Percentiles rank a stretch among this genome's conserved stretches.
phyloP scores from a whole-genome alignment of 2,797 vertebrate species.

The Mus spretus region DNA sequence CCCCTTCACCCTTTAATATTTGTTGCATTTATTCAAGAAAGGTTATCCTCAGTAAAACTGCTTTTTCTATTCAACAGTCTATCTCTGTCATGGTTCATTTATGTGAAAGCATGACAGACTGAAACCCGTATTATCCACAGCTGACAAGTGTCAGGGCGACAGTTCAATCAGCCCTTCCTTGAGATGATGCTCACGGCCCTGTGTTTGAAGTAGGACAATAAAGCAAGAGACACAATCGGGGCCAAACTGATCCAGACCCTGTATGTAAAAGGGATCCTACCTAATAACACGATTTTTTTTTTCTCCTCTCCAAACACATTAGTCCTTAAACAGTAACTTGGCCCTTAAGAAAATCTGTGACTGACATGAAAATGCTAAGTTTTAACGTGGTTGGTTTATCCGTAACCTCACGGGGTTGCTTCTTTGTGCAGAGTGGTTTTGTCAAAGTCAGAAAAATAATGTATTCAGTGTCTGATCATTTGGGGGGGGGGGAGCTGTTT shows the following conservation, averaged over 20 bases:
- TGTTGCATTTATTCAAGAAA: slow-evolving; percentile 85
- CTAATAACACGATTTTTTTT: slow-evolving; percentile 82
- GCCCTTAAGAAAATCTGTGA: slow-evolving; percentile 85
- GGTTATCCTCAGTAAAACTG: slow-evolving; percentile 84
- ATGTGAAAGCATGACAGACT: slow-evolving; percentile 87
- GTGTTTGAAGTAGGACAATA: slow-evolving; percentile 88
- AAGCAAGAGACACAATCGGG: slow-evolving; percentile 86
- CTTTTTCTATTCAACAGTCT: slow-evolving; percentile 86
- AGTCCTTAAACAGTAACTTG: slow-evolving; percentile 85
- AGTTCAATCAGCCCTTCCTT: slow-evolving; percentile 88
- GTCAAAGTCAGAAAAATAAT: slow-evolving; percentile 81
- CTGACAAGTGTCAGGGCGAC: slow-evolving; percentile 88
- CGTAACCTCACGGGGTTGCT: slow-evolving; percentile 80
- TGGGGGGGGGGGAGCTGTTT: slow-evolving; percentile 62
- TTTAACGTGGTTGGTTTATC: slow-evolving; percentile 82
- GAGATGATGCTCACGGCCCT: slow-evolving; percentile 86
- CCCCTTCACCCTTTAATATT: slow-evolving; percentile 83
- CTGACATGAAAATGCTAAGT: slow-evolving; percentile 82
- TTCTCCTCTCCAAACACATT: slow-evolving; percentile 84
- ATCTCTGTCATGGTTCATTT: slow-evolving; percentile 88
- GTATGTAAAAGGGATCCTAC: slow-evolving; percentile 86
- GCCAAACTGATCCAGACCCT: slow-evolving; percentile 87
- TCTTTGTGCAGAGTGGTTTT: slow-evolving; percentile 80
- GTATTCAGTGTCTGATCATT: slow-evolving; percentile 25
- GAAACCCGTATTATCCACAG: slow-evolving; percentile 87